A percentile compares a stretch with the other conserved stretches of the same genome.
These are phyloP conservation scores for Drusus annulatus DNA, from an alignment of 1,140 invertebrate species.

Conservation along the genomic window DNA sequence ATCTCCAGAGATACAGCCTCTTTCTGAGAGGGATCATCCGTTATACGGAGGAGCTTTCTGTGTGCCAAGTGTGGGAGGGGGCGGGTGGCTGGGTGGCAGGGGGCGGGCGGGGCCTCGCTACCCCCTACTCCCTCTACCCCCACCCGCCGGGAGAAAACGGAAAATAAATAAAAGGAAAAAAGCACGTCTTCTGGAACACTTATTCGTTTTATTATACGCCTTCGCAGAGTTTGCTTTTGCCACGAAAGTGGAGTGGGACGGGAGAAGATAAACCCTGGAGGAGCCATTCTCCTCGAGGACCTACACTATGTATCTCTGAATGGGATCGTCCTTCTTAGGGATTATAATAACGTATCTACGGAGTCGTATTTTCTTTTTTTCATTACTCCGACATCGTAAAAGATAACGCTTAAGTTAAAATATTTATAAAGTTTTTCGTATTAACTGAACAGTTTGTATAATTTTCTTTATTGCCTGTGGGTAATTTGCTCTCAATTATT, in stretches of 20 bases:
- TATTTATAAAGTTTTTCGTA: not conserved
- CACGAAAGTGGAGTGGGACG: slow-evolving; percentile 3
- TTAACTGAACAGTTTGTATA: slow-evolving; percentile 3
- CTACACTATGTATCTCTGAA: slow-evolving; percentile 27
- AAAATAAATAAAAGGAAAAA: slow-evolving; percentile 51
- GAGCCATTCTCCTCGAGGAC: slow-evolving; percentile 35
- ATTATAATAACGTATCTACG: slow-evolving; percentile 19
- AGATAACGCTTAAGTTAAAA: slow-evolving; percentile 11
- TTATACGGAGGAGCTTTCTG: slow-evolving; percentile 27
- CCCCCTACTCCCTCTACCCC: not conserved
- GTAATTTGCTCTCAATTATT: too few species aligned
- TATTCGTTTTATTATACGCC: slow-evolving; percentile 54
- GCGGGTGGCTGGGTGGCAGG: not conserved
- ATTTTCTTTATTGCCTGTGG: not conserved
- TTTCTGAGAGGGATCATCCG: slow-evolving; percentile 46
- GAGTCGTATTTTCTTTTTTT: slow-evolving; percentile 28
- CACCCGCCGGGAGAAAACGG: not conserved
- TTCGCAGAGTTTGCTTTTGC: slow-evolving; percentile 44
- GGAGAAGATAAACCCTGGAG: slow-evolving; percentile 33
- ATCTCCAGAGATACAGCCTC: slow-evolving; percentile 52
- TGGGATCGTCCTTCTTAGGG: slow-evolving; percentile 27
- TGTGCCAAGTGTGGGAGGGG: slow-evolving; percentile 12
- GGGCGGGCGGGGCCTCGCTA: slow-evolving; percentile 32
- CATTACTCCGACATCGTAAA: slow-evolving; percentile 29
- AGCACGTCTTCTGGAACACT: slow-evolving; percentile 34